Conservation (phyloP, 2,888 invertebrate genomes). For the Dysmachus trigonus region DNA sequence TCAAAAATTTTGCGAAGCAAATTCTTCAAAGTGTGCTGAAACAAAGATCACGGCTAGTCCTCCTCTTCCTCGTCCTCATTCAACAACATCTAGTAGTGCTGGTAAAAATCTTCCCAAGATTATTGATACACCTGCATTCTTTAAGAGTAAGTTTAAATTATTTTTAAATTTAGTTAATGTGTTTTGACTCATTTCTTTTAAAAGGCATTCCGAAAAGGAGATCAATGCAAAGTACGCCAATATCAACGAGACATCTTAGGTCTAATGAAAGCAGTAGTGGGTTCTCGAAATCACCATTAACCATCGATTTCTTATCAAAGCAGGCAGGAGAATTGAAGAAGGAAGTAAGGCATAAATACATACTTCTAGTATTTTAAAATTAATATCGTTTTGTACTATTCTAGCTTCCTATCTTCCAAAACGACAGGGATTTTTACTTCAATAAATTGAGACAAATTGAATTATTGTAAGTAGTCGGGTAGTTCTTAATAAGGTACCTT, state of each 20-base stretch:
- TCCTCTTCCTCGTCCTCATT: not conserved
- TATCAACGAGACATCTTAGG: not conserved
- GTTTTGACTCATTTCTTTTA: too few species aligned
- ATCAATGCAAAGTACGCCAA: not conserved
- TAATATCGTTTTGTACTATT: not conserved
- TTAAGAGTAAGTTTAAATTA: not conserved
- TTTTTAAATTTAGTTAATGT: not conserved
- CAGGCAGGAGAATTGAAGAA: not conserved
- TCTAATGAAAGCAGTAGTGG: not conserved
- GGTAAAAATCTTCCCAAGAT: not conserved
- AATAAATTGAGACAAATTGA: not conserved
- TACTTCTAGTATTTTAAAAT: not conserved
- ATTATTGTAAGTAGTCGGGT: not conserved
- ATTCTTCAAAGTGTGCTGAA: conserved; percentile 66
- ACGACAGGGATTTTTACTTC: not conserved
- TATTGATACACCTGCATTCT: not conserved
- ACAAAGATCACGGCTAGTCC: not conserved
- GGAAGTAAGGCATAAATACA: not conserved
- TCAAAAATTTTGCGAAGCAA: conserved; percentile 99
- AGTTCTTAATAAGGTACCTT: too few species aligned
- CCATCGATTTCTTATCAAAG: not conserved
- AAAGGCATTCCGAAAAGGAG: not conserved
- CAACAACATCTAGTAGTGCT: not conserved
- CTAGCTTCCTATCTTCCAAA: not conserved
- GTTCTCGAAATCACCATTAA: not conserved